Conservation (phyloP, 2,113 vertebrate species). For the Lagopus leucura region DNA sequence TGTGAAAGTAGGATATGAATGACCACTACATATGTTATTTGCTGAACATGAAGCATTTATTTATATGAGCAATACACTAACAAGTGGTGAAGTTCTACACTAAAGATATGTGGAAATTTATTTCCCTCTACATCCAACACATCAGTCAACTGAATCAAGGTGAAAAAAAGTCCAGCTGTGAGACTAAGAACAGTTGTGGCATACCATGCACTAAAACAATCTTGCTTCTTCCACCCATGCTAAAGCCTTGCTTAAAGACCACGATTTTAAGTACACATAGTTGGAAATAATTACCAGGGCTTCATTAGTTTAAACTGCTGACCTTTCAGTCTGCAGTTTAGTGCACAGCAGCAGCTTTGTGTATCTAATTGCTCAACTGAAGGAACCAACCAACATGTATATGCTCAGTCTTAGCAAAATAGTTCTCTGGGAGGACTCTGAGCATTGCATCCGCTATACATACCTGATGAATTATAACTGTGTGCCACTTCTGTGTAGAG, state of each 20-base stretch:
- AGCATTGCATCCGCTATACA: not conserved
- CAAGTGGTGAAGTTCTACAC: conserved; percentile 1
- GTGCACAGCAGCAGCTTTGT: conserved; percentile 10
- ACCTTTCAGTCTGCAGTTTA: not conserved
- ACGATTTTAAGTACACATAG: not conserved
- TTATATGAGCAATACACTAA: conserved; percentile 40
- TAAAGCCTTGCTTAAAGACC: not conserved
- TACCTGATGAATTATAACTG: not conserved
- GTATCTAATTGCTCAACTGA: not conserved
- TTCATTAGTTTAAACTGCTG: not conserved
- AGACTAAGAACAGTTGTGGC: not conserved
- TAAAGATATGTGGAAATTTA: not conserved
- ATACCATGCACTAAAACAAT: not conserved
- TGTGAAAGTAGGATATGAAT: not conserved
- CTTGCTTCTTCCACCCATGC: not conserved
- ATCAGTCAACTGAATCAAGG: not conserved
- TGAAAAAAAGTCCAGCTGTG: not conserved
- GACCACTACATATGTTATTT: not conserved
- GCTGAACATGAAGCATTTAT: conserved; percentile 66
- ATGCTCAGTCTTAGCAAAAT: not conserved
- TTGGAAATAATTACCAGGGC: not conserved
- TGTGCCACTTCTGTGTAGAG: not conserved
- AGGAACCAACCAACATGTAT: not conserved
- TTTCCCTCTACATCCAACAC: not conserved
- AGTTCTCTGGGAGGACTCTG: not conserved